Conservation (phyloP, 2,888 invertebrate species). For the Eubasilissa splendida region DNA sequence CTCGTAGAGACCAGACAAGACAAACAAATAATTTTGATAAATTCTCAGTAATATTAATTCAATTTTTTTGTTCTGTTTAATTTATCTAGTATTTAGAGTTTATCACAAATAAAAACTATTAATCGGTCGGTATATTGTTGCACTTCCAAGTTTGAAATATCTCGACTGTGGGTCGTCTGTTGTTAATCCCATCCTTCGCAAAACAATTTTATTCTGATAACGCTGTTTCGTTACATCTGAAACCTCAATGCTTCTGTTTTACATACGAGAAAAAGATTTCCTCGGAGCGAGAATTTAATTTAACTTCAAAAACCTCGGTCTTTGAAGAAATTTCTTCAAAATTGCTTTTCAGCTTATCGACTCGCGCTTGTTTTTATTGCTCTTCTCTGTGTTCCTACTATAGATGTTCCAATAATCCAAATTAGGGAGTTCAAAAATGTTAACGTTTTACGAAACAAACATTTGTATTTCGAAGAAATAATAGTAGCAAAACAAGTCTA, state of each 20-base stretch:
- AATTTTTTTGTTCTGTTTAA: too few species aligned
- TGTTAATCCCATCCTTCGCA: too few species aligned
- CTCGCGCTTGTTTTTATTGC: conserved; percentile 56
- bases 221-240: conserved; percentile 4
- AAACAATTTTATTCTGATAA: too few species aligned
- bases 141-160: too few species aligned
- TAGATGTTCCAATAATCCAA: conserved; percentile 48
- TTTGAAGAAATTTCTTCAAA: conserved; percentile 52
- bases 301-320: conserved; percentile 50
- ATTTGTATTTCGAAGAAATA: background rate
- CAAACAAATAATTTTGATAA: too few species aligned
- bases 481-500: too few species aligned
- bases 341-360: conserved; percentile 57
- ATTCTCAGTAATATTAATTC: too few species aligned
- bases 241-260: conserved; percentile 13
- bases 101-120: too few species aligned
- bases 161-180: too few species aligned
- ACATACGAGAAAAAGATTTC: conserved; percentile 38
- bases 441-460: conserved; percentile 20
- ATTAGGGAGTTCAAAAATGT: conserved; percentile 42
- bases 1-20: too few species aligned
- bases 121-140: too few species aligned
- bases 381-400: conserved; percentile 41
- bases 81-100: too few species aligned
- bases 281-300: conserved; percentile 51